Base-by-base conservation (phyloP, 2,888 invertebrate genomes). In the Candidula unifasciata region DNA sequence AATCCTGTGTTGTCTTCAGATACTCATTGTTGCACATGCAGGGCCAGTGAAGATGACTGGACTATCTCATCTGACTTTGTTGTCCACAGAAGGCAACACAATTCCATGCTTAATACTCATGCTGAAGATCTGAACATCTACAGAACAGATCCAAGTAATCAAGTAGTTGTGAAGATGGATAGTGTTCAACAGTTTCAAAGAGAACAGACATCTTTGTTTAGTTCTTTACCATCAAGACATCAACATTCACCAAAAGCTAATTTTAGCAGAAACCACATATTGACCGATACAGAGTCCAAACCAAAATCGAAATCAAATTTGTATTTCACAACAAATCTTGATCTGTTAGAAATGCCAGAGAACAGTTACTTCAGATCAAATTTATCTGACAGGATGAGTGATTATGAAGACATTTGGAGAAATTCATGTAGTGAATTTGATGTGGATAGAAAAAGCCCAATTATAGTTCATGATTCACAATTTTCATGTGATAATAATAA, bases 391-490 rank as follows among this genome's bases (percentile, higher is more conserved):
- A 98, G 98, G 94, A 96, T 97, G 74, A 97, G 97, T 90, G 98
- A 98, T 94, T 98, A 98, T 92, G 98, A 98, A 94, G 98, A 98
- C 93, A 96, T 98, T 89, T 98, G 98, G 98, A 89, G 89, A 52
- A 89, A 88, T 74, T 86, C 86, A 8, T 81, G 64, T 35, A 81
- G 83, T 80, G 88, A 88, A 57, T 80, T 84, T 35, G 88, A 88
- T 37, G 24, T 30, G 18, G 60, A 73, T n/a, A 30, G 18, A 30
- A 37, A 71, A 13, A 69, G 21, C 24, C 10, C 81, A n/a, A 57
- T 60, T 24, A 37, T 64, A 27, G 77, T 76, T 52, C 57, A 27
- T 33, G 77, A 76, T 44, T 66, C 76, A 6, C 35, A 76, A 10
- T 80, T 69, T 35, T 78, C 73, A 21, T 35, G 79, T 54, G 83